These are phyloP conservation scores for Nylanderia fulva DNA, from an alignment of 1,140 invertebrate genomes.

Conservation along the genomic window DNA sequence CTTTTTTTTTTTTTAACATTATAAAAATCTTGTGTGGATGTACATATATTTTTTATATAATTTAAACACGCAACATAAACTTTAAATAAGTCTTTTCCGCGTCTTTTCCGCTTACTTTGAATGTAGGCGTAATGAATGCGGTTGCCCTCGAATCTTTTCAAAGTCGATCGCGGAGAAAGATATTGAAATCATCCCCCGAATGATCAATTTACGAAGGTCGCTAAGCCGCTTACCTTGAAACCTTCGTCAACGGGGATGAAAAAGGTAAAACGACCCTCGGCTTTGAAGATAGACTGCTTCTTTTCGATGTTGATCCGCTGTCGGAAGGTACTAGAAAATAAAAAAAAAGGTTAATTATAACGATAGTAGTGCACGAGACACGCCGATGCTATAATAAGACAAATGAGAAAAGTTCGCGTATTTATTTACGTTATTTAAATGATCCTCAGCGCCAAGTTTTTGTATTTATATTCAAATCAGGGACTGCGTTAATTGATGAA, in stretches of 20 bases:
- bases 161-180: background rate
- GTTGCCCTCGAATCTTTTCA: background rate
- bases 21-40: too few species aligned
- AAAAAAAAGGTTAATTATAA: slow-evolving; percentile 63
- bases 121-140: background rate
- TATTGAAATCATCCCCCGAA: slow-evolving; percentile 48
- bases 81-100: background rate
- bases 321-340: slow-evolving; percentile 89
- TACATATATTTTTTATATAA: background rate
- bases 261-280: slow-evolving; percentile 93
- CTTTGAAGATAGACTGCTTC: slow-evolving; percentile 91
- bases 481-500: slow-evolving; percentile 26
- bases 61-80: background rate
- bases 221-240: slow-evolving; percentile 89
- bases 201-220: slow-evolving; percentile 52
- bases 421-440: slow-evolving; percentile 54
- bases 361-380: background rate
- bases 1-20: background rate
- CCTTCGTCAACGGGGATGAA: slow-evolving; percentile 96
- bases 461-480: slow-evolving; percentile 58
- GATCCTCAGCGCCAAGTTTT: slow-evolving; percentile 26
- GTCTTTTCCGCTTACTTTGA: background rate
- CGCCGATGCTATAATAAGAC: slow-evolving; percentile 43
- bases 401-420: slow-evolving; percentile 56
- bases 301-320: slow-evolving; percentile 90